These are phyloP conservation scores for Thereva unica DNA, from an alignment of 2,888 invertebrate species.

Conservation along the genomic window DNA sequence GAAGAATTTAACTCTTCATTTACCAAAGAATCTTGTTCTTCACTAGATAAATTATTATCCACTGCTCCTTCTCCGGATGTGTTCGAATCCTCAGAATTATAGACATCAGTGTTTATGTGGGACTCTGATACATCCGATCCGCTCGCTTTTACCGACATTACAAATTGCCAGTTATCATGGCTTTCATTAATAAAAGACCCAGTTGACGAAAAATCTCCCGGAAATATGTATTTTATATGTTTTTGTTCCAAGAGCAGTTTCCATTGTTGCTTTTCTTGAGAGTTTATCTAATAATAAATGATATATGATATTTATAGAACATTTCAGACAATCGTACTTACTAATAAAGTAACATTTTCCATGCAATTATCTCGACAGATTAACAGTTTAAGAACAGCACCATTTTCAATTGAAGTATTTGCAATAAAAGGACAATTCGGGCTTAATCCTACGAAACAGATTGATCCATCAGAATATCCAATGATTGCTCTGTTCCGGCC, in stretches of 20 bases:
- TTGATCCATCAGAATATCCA: constrained; percentile 68
- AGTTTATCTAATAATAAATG: constrained; percentile 67
- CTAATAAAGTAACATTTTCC: constrained; percentile 63
- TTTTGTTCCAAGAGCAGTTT: constrained; percentile 79
- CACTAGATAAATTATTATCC: not conserved
- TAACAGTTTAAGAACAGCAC: constrained; percentile 56
- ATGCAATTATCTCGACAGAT: constrained; percentile 69
- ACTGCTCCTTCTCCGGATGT: constrained; percentile 20
- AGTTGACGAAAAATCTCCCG: constrained; percentile 57
- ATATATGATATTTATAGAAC: not conserved
- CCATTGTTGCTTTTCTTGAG: constrained; percentile 76
- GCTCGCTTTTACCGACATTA: constrained; percentile 52
- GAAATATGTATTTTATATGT: constrained; percentile 74
- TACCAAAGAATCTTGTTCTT: constrained; percentile 31
- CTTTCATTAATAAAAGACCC: constrained; percentile 34
- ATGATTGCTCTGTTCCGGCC: constrained; percentile 72
- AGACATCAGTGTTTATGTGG: constrained; percentile 6
- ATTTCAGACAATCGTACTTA: constrained; percentile 49
- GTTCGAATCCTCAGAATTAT: constrained; percentile 3
- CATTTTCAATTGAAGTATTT: constrained; percentile 55
- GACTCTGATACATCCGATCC: not conserved
- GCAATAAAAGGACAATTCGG: constrained; percentile 59
- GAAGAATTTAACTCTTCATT: constrained; percentile 46
- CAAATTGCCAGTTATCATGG: constrained; percentile 55
- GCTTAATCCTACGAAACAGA: constrained; percentile 59